Conservation (phyloP, 2,113 vertebrate genomes). For the Syngnathus typhle region DNA sequence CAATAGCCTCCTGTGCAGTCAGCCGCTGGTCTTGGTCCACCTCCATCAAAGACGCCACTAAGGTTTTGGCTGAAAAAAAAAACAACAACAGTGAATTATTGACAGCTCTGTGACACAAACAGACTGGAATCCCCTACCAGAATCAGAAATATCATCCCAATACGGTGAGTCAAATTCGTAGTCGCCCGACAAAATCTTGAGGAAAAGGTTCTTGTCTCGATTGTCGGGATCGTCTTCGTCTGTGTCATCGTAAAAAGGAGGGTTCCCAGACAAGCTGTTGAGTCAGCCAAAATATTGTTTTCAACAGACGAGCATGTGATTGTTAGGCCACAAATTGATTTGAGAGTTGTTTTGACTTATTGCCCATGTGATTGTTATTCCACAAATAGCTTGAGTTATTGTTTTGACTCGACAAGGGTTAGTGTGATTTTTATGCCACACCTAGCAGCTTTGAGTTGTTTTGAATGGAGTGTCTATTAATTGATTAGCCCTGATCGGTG, state of each 20-base stretch:
- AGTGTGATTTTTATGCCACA: neutral
- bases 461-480: too few species aligned
- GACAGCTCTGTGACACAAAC: neutral
- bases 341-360: neutral
- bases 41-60: constrained; percentile 94
- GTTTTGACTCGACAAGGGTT: too few species aligned
- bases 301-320: neutral
- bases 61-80: constrained; percentile 80
- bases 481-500: too few species aligned
- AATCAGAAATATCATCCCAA: constrained; percentile 98
- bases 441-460: neutral
- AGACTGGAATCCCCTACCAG: constrained; percentile 67
- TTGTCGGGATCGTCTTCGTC: constrained; percentile 93
- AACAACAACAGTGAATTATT: neutral
- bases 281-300: neutral
- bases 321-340: neutral
- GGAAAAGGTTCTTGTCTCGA: constrained; percentile 94
- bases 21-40: constrained; percentile 94
- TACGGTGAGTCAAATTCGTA: constrained; percentile 97
- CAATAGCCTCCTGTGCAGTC: constrained; percentile 92
- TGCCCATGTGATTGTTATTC: neutral
- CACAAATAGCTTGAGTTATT: neutral
- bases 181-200: constrained; percentile 94
- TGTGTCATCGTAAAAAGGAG: constrained; percentile 92
- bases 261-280: constrained; percentile 89